Evolutionary conservation across 2,888 invertebrate species (phyloP).

Genomic region (Limnephilus lunatus): DNA sequence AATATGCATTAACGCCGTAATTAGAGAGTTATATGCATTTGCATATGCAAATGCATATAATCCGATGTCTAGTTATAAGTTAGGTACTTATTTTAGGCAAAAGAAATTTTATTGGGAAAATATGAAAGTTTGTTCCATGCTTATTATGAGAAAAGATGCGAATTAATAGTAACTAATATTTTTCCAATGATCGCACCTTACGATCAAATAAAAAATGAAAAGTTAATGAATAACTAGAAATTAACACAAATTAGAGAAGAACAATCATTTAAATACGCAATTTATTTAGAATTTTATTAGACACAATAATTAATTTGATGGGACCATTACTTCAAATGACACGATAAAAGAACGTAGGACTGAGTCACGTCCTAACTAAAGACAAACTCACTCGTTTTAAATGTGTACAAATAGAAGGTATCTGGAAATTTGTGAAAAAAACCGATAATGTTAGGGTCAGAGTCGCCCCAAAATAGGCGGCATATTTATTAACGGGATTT

Average conservation of each 20-base stretch:
- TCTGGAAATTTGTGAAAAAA: not conserved
- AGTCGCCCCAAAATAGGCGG: too few species aligned
- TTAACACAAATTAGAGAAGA: not conserved
- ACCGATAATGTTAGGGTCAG: too few species aligned
- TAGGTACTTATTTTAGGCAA: too few species aligned
- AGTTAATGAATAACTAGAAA: not conserved
- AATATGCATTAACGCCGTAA: too few species aligned
- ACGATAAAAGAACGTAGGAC: not conserved
- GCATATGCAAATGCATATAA: too few species aligned
- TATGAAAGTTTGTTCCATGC: too few species aligned
- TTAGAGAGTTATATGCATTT: too few species aligned
- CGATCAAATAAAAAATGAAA: not conserved
- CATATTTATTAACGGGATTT: too few species aligned
- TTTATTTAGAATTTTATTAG: not conserved
- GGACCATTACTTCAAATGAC: not conserved
- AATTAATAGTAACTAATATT: too few species aligned
- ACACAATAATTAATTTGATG: not conserved
- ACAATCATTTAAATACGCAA: not conserved
- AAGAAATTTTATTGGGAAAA: too few species aligned
- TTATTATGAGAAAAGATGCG: too few species aligned
- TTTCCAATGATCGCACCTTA: not conserved
- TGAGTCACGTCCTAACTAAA: not conserved
- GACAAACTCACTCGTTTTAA: not conserved
- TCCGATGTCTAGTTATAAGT: too few species aligned
- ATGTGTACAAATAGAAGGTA: not conserved